phyloP scores from a whole-genome alignment of 2,797 vertebrate genomes.

The Clarias fuscus region DNA sequence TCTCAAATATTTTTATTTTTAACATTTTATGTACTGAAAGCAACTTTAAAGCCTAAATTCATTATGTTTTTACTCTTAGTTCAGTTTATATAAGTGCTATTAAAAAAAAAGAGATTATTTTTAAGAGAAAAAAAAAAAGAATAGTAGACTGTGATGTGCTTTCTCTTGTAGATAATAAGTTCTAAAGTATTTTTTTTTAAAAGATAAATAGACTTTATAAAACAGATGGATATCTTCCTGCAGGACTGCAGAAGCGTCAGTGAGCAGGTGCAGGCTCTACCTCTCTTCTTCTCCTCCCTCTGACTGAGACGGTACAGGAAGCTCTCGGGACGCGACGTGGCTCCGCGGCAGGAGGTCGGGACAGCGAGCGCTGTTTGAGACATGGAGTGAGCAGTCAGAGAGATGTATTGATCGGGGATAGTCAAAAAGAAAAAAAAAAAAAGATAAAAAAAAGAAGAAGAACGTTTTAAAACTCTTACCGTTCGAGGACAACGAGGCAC shows the following conservation, averaged over 20 bases:
- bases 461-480: constrained; percentile 69
- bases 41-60: too few species aligned
- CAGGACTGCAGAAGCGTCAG: background rate
- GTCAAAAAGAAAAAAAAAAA: background rate
- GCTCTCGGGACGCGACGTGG: constrained; percentile 84
- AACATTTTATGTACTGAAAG: too few species aligned
- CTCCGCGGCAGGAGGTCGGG: constrained; percentile 73
- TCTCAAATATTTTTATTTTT: too few species aligned
- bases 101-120: too few species aligned
- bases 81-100: too few species aligned
- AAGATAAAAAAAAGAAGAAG: background rate
- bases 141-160: too few species aligned
- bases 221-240: background rate
- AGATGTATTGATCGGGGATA: background rate
- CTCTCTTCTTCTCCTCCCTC: constrained; percentile 86
- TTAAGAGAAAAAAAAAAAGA: too few species aligned
- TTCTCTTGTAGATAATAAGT: too few species aligned
- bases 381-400: constrained; percentile 36
- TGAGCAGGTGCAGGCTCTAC: constrained; percentile 63
- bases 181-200: too few species aligned
- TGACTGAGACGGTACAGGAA: constrained; percentile 86
- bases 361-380: constrained; percentile 67
- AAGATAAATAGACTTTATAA: too few species aligned
- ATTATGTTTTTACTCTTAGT: too few species aligned
- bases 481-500: constrained; percentile 78